Evolutionary conservation across 1,140 invertebrate genomes (phyloP), one percentile per base, ranked within the genome.

Genomic region (Drosophila virilis): DNA sequence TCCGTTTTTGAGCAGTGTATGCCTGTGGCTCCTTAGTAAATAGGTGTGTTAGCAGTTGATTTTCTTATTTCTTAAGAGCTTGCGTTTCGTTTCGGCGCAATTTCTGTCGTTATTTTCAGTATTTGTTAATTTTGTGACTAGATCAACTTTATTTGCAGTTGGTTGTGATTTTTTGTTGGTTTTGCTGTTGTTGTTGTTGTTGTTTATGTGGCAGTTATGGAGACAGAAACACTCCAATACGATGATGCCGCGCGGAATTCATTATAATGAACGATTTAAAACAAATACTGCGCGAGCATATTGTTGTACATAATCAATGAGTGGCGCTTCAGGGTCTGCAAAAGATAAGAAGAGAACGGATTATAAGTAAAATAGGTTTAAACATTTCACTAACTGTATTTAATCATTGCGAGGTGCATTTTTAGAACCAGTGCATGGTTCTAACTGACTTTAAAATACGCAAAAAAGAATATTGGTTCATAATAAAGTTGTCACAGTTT

Each of bases 181-280:
- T 61, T 38, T 59, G 15, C 37, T 71, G 68, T 35, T 55, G n/a
- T 37, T 45, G 40, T 66, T 35, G 22, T 58, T 55, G 38, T 65
- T 45, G 5, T 38, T 37, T 17, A 46, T 55, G 37, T 32, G 32
- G 42, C 78, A 71, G 60, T 86, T 91, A 91, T 92, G 91, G 91
- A 92, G 91, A 92, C 81, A 92, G 78, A 92, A 92, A 92, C 65
- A 92, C 91, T 89, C 91, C 91, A 90, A 91, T 90, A 80, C 91
- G 91, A 92, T 92, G 88, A 86, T 92, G 91, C 74, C 90, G 80
- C 78, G 90, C 84, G 45, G 90, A 91, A 91, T 91, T 92, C 91
- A 92, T 92, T 82, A 91, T 92, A 91, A 74, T 77, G 37, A 75
- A 84, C 62, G 48, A 78, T 89, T 84, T 85, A 90, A 33, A 55